These are phyloP conservation scores for Calliopsis andreniformis DNA, from an alignment of 1,140 invertebrate genomes.

Conservation along the genomic window DNA sequence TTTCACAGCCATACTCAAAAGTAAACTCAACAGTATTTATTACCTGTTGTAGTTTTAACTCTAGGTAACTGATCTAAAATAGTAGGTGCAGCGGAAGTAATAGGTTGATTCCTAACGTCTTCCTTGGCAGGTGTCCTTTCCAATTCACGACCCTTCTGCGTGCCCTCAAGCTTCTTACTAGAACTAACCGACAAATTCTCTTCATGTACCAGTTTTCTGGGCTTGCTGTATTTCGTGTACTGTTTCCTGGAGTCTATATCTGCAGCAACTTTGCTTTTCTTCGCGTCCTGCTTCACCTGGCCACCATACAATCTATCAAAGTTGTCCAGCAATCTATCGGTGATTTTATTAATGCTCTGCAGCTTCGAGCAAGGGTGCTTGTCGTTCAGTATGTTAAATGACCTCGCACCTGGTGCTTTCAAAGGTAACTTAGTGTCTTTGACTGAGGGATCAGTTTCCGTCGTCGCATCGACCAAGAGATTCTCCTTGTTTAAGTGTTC, in stretches of 20 bases:
- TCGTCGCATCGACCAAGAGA: background rate
- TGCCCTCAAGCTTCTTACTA: conserved; percentile 13
- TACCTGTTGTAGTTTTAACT: background rate
- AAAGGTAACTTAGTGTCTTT: background rate
- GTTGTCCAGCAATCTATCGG: background rate
- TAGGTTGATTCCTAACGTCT: background rate
- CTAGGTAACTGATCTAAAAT: too few relatives aligned
- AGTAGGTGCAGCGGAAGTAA: background rate
- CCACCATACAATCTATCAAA: background rate
- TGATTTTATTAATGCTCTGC: background rate
- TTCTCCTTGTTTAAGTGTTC: conserved; percentile 9
- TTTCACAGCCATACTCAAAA: too few relatives aligned
- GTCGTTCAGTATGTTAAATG: background rate
- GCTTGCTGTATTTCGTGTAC: conserved; percentile 16
- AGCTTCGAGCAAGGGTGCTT: background rate
- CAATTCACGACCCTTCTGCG: conserved; percentile 14
- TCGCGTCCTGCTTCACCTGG: background rate
- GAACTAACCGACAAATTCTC: background rate
- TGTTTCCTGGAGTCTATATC: conserved; percentile 9
- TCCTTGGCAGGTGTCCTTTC: conserved; percentile 8
- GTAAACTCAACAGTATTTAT: background rate
- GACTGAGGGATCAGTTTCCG: background rate
- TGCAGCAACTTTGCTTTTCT: background rate
- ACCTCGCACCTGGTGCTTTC: background rate
- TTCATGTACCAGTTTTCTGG: background rate